phyloP scores from a whole-genome alignment of 2,888 invertebrate species.

The Nemotelus nigrinus region DNA sequence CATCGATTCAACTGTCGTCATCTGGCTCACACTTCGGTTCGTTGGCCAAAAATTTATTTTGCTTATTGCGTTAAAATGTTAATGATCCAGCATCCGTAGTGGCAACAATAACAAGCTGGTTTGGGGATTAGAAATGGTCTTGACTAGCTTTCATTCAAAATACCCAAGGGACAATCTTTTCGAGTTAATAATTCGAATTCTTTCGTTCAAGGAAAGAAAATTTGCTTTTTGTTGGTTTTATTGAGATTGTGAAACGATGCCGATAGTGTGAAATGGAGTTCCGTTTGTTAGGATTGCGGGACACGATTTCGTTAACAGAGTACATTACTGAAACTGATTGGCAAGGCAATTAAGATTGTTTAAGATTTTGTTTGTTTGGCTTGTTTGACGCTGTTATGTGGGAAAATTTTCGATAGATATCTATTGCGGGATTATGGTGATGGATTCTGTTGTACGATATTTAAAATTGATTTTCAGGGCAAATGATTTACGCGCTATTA shows the following conservation, averaged over 20 bases:
- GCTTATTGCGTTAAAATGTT: constrained; percentile 41
- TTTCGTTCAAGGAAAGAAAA: neutral
- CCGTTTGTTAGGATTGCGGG: constrained; percentile 8
- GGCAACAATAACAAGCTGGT: neutral
- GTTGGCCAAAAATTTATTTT: constrained; percentile 6
- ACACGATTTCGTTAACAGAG: neutral
- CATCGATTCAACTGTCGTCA: neutral
- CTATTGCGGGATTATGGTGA: neutral
- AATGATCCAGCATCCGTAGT: constrained; percentile 8
- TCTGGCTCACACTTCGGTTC: neutral
- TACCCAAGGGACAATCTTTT: neutral
- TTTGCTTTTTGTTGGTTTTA: neutral
- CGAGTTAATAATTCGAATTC: constrained; percentile 4
- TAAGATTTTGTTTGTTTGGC: constrained; percentile 23
- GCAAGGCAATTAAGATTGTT: constrained; percentile 26
- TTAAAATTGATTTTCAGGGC: constrained; percentile 5
- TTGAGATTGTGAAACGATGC: neutral
- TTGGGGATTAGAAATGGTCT: neutral
- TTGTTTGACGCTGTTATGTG: neutral
- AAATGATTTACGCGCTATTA: neutral
- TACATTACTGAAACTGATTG: neutral
- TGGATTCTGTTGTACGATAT: neutral
- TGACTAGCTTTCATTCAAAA: neutral
- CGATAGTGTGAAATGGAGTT: neutral
- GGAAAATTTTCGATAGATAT: neutral